Conservation (phyloP, 2,888 invertebrate species). For the Cerceris ruficornis region DNA sequence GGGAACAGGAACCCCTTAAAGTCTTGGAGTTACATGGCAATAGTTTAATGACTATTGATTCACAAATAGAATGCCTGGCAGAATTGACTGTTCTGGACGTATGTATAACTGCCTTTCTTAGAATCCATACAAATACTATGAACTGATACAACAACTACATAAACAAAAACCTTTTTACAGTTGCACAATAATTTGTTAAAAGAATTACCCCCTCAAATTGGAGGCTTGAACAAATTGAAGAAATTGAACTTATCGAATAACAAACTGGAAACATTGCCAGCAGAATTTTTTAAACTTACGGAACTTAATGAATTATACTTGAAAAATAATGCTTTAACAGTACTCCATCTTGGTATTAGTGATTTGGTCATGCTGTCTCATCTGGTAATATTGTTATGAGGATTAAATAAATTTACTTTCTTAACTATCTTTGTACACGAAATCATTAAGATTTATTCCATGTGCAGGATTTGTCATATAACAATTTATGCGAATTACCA, state of each 20-base stretch:
- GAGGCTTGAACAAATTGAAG: constrained; percentile 86
- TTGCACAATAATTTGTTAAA: constrained; percentile 92
- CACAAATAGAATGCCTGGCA: constrained; percentile 86
- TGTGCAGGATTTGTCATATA: constrained; percentile 90
- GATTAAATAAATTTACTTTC: neutral
- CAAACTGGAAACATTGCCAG: constrained; percentile 85
- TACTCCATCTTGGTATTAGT: constrained; percentile 88
- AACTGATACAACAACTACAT: constrained; percentile 12
- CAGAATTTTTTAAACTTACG: constrained; percentile 86
- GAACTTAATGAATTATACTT: constrained; percentile 88
- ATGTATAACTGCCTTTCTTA: constrained; percentile 70
- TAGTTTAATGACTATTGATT: constrained; percentile 85
- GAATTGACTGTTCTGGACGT: constrained; percentile 89
- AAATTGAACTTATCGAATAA: constrained; percentile 88
- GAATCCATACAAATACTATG: neutral
- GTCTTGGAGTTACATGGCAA: constrained; percentile 91
- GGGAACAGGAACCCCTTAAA: constrained; percentile 91
- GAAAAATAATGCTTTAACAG: constrained; percentile 88
- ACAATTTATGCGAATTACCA: constrained; percentile 88
- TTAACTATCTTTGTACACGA: neutral
- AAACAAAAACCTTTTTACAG: constrained; percentile 84
- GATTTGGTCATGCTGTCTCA: constrained; percentile 90
- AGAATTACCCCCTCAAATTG: constrained; percentile 88
- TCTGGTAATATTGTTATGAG: constrained; percentile 83
- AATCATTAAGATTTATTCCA: neutral